Percentiles rank a stretch among this genome's conserved stretches.
Evolutionary conservation across 2,797 vertebrate species (phyloP).

Genomic region (Alexandromys oeconomus): DNA sequence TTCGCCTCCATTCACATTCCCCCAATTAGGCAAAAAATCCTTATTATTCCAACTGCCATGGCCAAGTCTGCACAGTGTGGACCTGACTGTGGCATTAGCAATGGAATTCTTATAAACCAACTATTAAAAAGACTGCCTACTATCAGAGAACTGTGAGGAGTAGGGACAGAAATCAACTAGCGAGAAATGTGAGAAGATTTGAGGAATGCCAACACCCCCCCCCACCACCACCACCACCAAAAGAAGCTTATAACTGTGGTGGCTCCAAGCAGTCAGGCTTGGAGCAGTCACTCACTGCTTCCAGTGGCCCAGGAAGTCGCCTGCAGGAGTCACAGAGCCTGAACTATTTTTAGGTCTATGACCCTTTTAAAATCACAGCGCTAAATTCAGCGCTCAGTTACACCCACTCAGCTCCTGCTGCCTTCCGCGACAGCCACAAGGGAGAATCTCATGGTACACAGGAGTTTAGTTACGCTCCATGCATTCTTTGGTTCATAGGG

Average conservation of each 20-base stretch:
- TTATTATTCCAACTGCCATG: background rate
- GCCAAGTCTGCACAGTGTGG: background rate
- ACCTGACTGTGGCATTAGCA: background rate
- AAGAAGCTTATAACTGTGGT: background rate
- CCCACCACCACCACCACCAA: background rate
- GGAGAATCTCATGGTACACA: background rate
- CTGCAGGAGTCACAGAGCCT: constrained; percentile 79
- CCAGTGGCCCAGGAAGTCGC: constrained; percentile 66
- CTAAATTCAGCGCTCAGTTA: constrained; percentile 72
- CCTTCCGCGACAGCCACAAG: background rate
- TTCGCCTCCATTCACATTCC: background rate
- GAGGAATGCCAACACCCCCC: background rate
- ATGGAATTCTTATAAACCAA: background rate
- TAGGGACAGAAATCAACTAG: background rate
- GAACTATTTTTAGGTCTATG: constrained; percentile 88
- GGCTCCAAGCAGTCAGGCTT: background rate
- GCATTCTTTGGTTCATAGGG: constrained; percentile 25
- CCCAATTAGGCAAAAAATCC: background rate
- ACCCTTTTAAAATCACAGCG: constrained; percentile 81
- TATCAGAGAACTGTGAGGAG: background rate
- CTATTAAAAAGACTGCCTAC: background rate
- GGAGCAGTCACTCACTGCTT: background rate
- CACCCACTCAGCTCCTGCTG: constrained; percentile 75
- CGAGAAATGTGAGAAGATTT: background rate
- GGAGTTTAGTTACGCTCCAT: background rate